Evolutionary conservation across 2,888 invertebrate genomes (phyloP).

Genomic region (Pachymerium ferrugineum): DNA sequence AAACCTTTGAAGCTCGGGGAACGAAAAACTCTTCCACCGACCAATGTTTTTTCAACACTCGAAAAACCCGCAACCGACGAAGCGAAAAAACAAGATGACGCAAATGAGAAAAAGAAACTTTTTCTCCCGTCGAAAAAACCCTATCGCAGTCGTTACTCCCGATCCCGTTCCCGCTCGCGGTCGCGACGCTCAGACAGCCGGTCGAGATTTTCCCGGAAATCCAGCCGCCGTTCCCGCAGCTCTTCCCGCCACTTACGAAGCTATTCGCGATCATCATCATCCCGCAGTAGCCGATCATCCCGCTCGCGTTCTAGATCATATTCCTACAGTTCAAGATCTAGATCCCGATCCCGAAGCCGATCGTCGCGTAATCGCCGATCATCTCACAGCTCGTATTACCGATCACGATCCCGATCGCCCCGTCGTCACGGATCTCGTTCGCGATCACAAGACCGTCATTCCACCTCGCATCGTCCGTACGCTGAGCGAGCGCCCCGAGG

Average conservation of each 20-base stretch:
- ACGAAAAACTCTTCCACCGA: neutral
- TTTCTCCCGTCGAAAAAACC: neutral
- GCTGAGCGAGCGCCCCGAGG: neutral
- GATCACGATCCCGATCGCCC: slow-evolving; percentile 14
- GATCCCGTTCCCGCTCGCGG: neutral
- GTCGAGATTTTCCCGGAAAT: too few relatives aligned
- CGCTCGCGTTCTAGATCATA: neutral
- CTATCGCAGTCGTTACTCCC: neutral
- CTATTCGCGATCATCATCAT: too few relatives aligned
- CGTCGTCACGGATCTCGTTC: too few relatives aligned
- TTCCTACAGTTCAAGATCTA: neutral
- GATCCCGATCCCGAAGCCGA: neutral
- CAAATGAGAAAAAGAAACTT: neutral
- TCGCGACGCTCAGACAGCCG: too few relatives aligned
- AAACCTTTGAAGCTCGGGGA: neutral
- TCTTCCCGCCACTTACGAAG: too few relatives aligned
- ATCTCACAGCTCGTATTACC: neutral
- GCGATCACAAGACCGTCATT: neutral
- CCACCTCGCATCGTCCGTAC: neutral
- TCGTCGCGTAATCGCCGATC: neutral
- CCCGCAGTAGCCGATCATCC: neutral
- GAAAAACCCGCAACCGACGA: neutral
- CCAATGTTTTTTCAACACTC: neutral
- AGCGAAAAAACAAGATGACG: too few relatives aligned
- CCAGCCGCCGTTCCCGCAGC: too few relatives aligned